Evolutionary conservation across 2,888 invertebrate species (phyloP).

Genomic region (Clivina fossor): DNA sequence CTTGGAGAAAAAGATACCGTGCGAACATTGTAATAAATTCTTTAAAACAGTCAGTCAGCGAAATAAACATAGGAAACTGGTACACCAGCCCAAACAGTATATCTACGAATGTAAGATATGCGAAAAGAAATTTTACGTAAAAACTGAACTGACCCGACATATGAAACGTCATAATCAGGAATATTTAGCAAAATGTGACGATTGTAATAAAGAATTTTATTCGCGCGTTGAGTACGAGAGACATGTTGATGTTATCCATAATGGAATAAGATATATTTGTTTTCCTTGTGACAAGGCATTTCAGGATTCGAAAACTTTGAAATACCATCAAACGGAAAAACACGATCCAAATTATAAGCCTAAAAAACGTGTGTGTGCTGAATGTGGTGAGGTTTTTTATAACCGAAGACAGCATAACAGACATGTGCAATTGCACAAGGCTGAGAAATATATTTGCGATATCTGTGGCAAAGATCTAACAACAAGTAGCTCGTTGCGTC

Average conservation of each 20-base stretch:
- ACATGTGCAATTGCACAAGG: conserved; percentile 5
- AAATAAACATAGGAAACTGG: too few relatives aligned
- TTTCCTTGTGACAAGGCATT: background rate
- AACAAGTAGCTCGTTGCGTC: conserved; percentile 20
- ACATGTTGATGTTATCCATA: background rate
- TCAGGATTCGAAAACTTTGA: background rate
- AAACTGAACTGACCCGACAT: too few relatives aligned
- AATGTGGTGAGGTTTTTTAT: background rate
- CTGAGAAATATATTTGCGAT: conserved; percentile 18
- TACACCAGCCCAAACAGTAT: background rate
- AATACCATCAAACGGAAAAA: background rate
- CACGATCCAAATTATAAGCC: background rate
- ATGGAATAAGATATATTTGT: conserved; percentile 1
- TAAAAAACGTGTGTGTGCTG: background rate
- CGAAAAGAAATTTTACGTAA: too few relatives aligned
- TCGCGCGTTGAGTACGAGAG: background rate
- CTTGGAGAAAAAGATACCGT: too few relatives aligned
- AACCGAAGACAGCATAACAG: conserved; percentile 13
- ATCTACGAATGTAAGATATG: background rate
- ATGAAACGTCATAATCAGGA: too few relatives aligned
- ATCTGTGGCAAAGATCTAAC: conserved; percentile 18
- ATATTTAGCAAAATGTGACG: background rate
- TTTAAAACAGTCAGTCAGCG: too few relatives aligned
- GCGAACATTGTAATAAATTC: too few relatives aligned
- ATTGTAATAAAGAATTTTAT: background rate